phyloP scores from a whole-genome alignment of 1,140 invertebrate genomes.

The Drusus annulatus region DNA sequence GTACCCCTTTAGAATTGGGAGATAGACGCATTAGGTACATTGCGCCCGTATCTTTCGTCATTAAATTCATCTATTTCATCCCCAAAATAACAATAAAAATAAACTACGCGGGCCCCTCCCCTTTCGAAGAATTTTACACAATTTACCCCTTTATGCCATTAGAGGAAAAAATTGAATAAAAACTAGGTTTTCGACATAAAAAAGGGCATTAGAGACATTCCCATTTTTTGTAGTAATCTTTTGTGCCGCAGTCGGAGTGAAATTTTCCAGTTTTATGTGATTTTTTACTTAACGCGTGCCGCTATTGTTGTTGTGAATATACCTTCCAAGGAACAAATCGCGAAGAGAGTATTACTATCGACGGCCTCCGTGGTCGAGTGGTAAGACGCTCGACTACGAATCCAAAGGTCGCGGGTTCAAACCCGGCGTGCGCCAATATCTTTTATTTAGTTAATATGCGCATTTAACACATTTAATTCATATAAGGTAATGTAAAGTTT shows the following conservation, averaged over 20 bases:
- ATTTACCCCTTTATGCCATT: conserved; percentile 50
- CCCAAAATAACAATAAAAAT: conserved; percentile 29
- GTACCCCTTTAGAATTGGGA: too few relatives aligned
- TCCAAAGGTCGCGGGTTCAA: too few relatives aligned
- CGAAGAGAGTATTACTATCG: background rate
- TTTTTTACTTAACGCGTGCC: conserved; percentile 24
- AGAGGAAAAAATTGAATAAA: conserved; percentile 27
- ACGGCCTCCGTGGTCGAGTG: too few relatives aligned
- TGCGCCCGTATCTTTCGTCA: background rate
- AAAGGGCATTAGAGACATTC: conserved; percentile 31
- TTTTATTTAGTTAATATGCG: too few relatives aligned
- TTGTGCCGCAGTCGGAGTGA: conserved; percentile 46
- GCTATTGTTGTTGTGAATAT: background rate
- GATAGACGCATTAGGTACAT: too few relatives aligned
- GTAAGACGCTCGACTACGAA: too few relatives aligned
- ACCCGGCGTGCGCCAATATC: too few relatives aligned
- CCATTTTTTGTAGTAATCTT: conserved; percentile 4
- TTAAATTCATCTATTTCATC: conserved; percentile 25
- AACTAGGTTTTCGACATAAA: conserved; percentile 28
- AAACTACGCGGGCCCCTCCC: background rate
- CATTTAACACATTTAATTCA: too few relatives aligned
- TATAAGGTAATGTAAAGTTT: too few relatives aligned
- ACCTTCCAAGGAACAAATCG: background rate
- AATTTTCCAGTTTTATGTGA: conserved; percentile 56
- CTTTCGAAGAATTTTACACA: conserved; percentile 50